Evolutionary conservation across 2,888 invertebrate species (phyloP).

Genomic region (Yponomeuta plumbellus): DNA sequence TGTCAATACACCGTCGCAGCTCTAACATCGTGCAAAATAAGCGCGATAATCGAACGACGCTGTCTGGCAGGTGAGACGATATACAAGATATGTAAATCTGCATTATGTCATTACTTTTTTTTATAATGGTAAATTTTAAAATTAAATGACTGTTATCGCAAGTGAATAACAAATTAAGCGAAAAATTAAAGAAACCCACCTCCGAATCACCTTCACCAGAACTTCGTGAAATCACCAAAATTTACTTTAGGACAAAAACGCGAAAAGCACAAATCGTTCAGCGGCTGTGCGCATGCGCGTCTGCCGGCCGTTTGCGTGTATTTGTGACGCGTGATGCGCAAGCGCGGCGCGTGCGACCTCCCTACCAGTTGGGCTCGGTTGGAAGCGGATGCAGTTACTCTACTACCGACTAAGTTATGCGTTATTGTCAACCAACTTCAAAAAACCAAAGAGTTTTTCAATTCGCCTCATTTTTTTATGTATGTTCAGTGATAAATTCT

Average conservation of each 20-base stretch:
- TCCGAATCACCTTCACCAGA: background rate
- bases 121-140: background rate
- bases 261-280: background rate
- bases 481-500: no score
- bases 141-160: background rate
- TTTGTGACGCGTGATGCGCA: constrained; percentile 19
- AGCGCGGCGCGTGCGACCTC: constrained; percentile 31
- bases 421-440: no score
- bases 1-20: no score
- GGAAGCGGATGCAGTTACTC: no score
- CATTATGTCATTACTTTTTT: no score
- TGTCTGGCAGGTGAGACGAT: no score
- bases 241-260: background rate
- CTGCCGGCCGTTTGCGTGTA: constrained; percentile 5
- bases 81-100: no score
- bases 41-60: no score
- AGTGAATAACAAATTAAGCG: background rate
- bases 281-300: constrained; percentile 16
- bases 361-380: constrained; percentile 24
- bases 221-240: background rate
- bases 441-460: no score
- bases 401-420: no score
- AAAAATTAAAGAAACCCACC: background rate
- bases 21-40: no score
- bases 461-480: no score